These are phyloP conservation scores for Colinus virginianus DNA, from an alignment of 2,113 vertebrate species.

Conservation along the genomic window DNA sequence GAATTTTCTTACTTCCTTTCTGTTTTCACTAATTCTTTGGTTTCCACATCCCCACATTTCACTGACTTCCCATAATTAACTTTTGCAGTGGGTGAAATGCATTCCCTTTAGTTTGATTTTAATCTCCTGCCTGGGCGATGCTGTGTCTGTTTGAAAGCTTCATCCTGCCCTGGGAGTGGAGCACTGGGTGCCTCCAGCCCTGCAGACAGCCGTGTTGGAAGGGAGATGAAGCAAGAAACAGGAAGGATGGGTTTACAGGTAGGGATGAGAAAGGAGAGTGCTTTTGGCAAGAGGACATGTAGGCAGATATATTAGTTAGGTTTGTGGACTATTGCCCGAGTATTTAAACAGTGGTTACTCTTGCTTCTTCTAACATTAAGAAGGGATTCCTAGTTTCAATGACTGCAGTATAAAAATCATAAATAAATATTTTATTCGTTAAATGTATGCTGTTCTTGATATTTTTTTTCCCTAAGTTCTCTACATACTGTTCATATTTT, in stretches of 20 bases:
- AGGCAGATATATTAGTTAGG: not conserved
- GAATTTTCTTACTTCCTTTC: not conserved
- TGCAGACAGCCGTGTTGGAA: not conserved
- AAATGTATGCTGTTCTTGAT: not conserved
- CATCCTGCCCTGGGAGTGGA: rapidly evolving
- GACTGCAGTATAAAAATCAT: not conserved
- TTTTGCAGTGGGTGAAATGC: not conserved
- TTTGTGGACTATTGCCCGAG: not conserved
- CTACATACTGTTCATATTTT: not conserved
- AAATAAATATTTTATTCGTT: not conserved
- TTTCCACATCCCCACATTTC: not conserved
- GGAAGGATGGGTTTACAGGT: not conserved
- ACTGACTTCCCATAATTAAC: not conserved
- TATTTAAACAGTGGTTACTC: not conserved
- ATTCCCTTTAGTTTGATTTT: not conserved
- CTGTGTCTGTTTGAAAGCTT: not conserved
- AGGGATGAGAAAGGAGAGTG: not conserved
- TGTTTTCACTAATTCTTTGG: not conserved
- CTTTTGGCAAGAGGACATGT: not conserved
- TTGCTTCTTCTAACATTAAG: not conserved
- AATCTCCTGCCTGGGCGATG: not conserved
- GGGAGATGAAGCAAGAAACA: not conserved
- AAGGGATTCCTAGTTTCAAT: not conserved
- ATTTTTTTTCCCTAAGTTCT: not conserved
- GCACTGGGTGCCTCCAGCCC: not conserved